Conservation (phyloP, 2,888 invertebrate genomes). For the Allygus modestus region DNA sequence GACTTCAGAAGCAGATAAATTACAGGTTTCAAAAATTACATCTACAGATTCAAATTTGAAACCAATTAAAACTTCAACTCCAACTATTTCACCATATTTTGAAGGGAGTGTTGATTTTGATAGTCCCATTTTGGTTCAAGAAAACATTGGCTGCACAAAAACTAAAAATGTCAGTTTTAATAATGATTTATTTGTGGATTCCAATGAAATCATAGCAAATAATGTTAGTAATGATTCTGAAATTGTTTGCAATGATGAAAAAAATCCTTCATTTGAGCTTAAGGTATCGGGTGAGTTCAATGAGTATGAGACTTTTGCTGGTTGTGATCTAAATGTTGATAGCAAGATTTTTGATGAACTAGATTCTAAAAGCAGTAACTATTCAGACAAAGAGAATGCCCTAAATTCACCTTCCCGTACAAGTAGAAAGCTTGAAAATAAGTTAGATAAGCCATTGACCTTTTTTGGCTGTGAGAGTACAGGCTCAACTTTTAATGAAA, state of each 20-base stretch:
- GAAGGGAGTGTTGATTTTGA: background rate
- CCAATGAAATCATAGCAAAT: slow-evolving; percentile 37
- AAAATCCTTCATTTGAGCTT: slow-evolving; percentile 30
- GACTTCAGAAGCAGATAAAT: background rate
- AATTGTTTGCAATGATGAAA: slow-evolving; percentile 32
- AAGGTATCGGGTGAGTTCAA: background rate
- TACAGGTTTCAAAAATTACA: slow-evolving; percentile 18
- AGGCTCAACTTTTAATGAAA: background rate
- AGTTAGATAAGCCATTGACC: background rate
- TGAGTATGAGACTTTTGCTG: background rate
- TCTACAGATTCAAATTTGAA: slow-evolving; percentile 21
- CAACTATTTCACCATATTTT: slow-evolving; percentile 37
- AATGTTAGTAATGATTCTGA: background rate
- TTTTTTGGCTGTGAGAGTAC: background rate
- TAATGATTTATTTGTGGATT: background rate
- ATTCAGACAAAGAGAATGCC: background rate
- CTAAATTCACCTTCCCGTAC: background rate
- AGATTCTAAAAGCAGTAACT: background rate
- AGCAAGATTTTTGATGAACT: slow-evolving; percentile 38
- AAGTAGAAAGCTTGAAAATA: background rate
- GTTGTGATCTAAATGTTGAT: slow-evolving; percentile 15
- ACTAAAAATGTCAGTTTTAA: background rate
- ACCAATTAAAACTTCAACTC: slow-evolving; percentile 21
- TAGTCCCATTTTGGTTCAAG: background rate
- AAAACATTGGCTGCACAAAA: background rate